Conservation (phyloP, 2,888 invertebrate genomes). For the Malthinus flaveolus region DNA sequence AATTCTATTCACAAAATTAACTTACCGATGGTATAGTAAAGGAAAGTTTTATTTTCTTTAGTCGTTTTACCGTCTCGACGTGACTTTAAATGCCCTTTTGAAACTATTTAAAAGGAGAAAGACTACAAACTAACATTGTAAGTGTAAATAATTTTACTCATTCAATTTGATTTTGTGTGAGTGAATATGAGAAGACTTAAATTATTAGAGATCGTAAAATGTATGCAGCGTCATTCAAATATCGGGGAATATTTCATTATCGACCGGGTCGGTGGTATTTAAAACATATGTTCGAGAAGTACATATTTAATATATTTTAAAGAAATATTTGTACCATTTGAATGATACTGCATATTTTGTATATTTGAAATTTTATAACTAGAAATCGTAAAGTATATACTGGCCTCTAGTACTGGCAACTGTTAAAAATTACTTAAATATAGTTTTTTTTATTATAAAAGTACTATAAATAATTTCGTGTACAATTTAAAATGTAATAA, state of each 20-base stretch:
- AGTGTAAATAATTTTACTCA: background rate
- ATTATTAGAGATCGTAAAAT: conserved; percentile 28
- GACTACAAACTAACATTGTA: conserved; percentile 2
- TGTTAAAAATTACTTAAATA: conserved; percentile 14
- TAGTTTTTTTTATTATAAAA: background rate
- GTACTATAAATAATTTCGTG: conserved; percentile 1
- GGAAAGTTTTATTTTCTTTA: conserved; percentile 12
- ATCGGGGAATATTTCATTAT: no score
- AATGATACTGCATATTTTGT: background rate
- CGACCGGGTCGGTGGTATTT: background rate
- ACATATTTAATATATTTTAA: no score
- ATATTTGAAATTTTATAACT: conserved; percentile 8
- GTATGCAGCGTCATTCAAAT: background rate
- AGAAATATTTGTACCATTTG: no score
- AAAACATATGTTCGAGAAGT: no score
- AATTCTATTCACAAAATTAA: conserved; percentile 23
- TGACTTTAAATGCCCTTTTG: conserved; percentile 21
- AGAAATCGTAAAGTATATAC: conserved; percentile 18
- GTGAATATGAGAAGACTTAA: conserved; percentile 12
- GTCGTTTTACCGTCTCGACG: conserved; percentile 27
- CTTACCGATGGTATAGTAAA: conserved; percentile 1
- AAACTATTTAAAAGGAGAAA: conserved; percentile 10
- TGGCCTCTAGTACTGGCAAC: conserved; percentile 31
- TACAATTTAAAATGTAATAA: conserved; percentile 1
- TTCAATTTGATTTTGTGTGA: background rate